Evolutionary conservation across 2,888 invertebrate genomes (phyloP).

Genomic region (Patella ulyssiponensis): DNA sequence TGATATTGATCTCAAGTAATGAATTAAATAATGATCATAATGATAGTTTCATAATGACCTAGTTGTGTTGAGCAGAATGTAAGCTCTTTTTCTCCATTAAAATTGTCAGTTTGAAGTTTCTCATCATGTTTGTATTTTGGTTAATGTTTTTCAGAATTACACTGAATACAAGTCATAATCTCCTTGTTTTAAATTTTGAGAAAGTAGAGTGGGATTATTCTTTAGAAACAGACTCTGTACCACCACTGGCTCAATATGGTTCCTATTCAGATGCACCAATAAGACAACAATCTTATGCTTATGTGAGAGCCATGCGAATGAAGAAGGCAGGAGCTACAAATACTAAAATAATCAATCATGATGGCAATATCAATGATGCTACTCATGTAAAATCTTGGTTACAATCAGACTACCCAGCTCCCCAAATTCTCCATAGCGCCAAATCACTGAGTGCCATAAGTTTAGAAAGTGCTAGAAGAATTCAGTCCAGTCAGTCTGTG

Average conservation of each 20-base stretch:
- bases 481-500: conserved; percentile 48
- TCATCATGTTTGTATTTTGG: conserved; percentile 13
- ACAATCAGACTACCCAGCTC: conserved; percentile 49
- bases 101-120: neutral
- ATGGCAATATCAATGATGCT: conserved; percentile 23
- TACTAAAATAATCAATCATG: conserved; percentile 57
- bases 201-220: conserved; percentile 69
- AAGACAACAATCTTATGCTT: conserved; percentile 65
- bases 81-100: neutral
- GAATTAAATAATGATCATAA: no score
- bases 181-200: conserved; percentile 71
- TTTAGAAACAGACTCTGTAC: conserved; percentile 66
- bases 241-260: conserved; percentile 67
- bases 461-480: conserved; percentile 55
- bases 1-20: no score
- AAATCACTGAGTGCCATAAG: conserved; percentile 61
- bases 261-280: conserved; percentile 68
- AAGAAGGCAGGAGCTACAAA: conserved; percentile 67
- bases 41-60: no score
- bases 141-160: conserved; percentile 61
- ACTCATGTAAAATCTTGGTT: conserved; percentile 32
- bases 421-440: conserved; percentile 66
- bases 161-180: conserved; percentile 65
- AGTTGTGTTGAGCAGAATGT: no score
- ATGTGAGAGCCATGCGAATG: conserved; percentile 70